Base-by-base conservation (phyloP, 2,888 invertebrate genomes). In the Onchidella celtica region DNA sequence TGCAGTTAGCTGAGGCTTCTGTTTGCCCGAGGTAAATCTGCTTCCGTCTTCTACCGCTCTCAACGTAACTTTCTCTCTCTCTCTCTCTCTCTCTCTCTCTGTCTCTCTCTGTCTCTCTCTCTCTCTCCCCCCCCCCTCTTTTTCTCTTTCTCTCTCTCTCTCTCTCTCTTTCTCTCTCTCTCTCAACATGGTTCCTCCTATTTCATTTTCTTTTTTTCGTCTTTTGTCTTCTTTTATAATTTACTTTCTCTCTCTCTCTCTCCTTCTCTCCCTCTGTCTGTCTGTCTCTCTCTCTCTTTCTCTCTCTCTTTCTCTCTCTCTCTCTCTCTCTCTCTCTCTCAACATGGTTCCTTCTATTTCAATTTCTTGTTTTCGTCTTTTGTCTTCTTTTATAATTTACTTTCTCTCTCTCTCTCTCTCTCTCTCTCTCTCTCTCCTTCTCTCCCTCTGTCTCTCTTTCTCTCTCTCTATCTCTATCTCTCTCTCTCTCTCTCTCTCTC, bases 51-150 rank as follows among this genome's bases (percentile, higher is more conserved):
- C 61, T 72, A 40, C 24, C 24, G n/a, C n/a, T n/a, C n/a, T n/a
- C n/a, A n/a, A n/a, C n/a, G n/a, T n/a, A n/a, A n/a, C n/a, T n/a
- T n/a, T 72, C 47, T 70, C 70, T 74, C 74, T 74, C 74, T 74
- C 74, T 74, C 74, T 61, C 61, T 61, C 74, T 74, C 74, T 74
- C 61, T 75, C 65, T 65, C 75, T 75, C 63, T 75, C 63, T 63
- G 38, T 63, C 40, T 75, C 63, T 75, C 38, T 75, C 65, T 72
- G 9, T 61, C 27, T 34, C 32, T 40, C 66, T 63, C 38, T 21
- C 27, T 17, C 66, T 63, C n/a, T 40, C 9, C 14, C 34, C 40
- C 47, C 14, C 40, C 34, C 40, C 70, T 74, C 61, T 74, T 34
- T 74, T 36, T 61, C 61, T 36, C 61, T 74, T 47, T 61, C 61